Conservation (phyloP, 2,113 vertebrate species). For the Anthoscopus minutus region DNA sequence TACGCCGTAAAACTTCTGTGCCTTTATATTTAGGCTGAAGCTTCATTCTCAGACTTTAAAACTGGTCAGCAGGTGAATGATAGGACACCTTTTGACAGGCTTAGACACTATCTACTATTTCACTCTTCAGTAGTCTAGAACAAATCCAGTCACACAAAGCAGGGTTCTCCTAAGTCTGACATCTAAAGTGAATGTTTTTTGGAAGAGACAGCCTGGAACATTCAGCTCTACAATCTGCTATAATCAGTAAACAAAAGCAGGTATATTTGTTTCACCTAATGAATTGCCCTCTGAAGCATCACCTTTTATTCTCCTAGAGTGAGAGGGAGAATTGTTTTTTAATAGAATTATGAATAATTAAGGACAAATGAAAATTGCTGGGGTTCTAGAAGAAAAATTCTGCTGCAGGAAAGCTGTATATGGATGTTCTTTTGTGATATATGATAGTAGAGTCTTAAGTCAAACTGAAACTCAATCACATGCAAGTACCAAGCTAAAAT, state of each 20-base stretch:
- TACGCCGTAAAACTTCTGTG: not conserved
- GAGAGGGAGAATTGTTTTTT: not conserved
- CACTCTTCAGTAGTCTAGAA: not conserved
- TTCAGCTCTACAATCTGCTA: not conserved
- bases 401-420: not conserved
- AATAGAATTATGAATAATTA: not conserved
- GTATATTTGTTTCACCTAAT: not conserved
- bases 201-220: not conserved
- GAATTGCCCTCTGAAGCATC: not conserved
- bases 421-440: not conserved
- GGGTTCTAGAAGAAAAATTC: not conserved
- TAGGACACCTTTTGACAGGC: not conserved
- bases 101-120: not conserved
- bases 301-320: not conserved
- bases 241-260: not conserved
- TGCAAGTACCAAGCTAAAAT: not conserved
- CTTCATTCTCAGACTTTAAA: not conserved
- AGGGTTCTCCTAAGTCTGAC: not conserved
- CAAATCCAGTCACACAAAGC: not conserved
- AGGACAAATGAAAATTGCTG: not conserved
- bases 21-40: not conserved
- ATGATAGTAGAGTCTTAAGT: not conserved
- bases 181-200: not conserved
- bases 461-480: not conserved
- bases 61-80: not conserved